A percentile compares a stretch with the other conserved stretches of the same genome.
These are phyloP conservation scores for Quadroppia sp. DNA, from an alignment of 2,888 invertebrate species.

Conservation along the genomic window DNA sequence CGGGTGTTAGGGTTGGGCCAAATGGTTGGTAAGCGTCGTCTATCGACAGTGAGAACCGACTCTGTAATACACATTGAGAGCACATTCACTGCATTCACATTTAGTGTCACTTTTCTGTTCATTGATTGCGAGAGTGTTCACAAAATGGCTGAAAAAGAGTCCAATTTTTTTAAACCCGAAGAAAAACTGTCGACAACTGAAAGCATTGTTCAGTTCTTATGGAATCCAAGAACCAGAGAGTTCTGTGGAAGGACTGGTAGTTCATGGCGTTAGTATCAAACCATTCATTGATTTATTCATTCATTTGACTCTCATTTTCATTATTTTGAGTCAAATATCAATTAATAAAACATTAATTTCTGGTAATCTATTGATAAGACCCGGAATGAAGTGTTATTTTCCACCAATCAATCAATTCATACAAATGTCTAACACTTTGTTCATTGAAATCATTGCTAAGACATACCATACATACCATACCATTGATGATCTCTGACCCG, in stretches of 20 bases:
- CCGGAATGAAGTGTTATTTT: too few relatives aligned
- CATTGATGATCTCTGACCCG: too few relatives aligned
- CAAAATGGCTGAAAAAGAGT: constrained; percentile 37
- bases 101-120: constrained; percentile 14
- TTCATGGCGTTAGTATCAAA: constrained; percentile 81
- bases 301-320: constrained; percentile 16
- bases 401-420: background rate
- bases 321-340: too few relatives aligned
- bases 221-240: constrained; percentile 87
- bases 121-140: constrained; percentile 13
- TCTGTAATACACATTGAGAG: background rate
- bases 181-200: constrained; percentile 51
- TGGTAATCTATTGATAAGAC: too few relatives aligned
- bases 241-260: constrained; percentile 83
- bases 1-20: too few relatives aligned
- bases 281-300: background rate
- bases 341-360: too few relatives aligned
- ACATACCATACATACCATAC: too few relatives aligned
- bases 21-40: background rate
- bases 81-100: constrained; percentile 18
- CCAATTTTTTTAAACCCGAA: constrained; percentile 34
- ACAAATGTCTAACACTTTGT: too few relatives aligned
- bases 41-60: background rate
- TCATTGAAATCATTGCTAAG: too few relatives aligned
- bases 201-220: constrained; percentile 75